These are phyloP conservation scores for Cyphotilapia sp. DNA, from an alignment of 2,113 vertebrate species.

Conservation along the genomic window DNA sequence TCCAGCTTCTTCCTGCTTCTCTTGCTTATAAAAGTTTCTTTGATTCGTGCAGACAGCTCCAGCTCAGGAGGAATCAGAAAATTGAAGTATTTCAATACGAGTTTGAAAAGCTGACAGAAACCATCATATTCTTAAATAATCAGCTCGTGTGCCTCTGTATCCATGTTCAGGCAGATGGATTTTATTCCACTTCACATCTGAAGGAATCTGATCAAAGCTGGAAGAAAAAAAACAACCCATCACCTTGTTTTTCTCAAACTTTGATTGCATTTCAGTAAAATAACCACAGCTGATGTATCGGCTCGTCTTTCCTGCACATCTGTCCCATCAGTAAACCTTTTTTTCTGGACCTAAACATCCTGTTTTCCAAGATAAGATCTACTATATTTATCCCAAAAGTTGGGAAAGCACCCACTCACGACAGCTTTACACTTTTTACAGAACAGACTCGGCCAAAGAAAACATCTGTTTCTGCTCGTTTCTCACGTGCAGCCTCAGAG, in stretches of 20 bases:
- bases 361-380: neutral
- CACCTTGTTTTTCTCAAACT: neutral
- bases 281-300: neutral
- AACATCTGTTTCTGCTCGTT: neutral
- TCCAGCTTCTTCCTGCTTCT: neutral
- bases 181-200: neutral
- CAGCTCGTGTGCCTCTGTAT: neutral
- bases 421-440: fast-evolving
- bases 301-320: neutral
- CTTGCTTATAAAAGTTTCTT: fast-evolving
- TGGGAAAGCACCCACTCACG: neutral
- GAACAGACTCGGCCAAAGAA: neutral
- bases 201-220: neutral
- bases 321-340: neutral
- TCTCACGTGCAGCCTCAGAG: neutral
- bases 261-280: neutral
- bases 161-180: neutral
- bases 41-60: fast-evolving
- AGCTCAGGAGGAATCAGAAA: neutral
- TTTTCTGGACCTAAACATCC: neutral
- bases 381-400: neutral
- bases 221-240: neutral
- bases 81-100: fast-evolving
- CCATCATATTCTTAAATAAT: neutral
- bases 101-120: neutral